Evolutionary conservation across 2,113 vertebrate species (phyloP).

Genomic region (Chrysemys picta): DNA sequence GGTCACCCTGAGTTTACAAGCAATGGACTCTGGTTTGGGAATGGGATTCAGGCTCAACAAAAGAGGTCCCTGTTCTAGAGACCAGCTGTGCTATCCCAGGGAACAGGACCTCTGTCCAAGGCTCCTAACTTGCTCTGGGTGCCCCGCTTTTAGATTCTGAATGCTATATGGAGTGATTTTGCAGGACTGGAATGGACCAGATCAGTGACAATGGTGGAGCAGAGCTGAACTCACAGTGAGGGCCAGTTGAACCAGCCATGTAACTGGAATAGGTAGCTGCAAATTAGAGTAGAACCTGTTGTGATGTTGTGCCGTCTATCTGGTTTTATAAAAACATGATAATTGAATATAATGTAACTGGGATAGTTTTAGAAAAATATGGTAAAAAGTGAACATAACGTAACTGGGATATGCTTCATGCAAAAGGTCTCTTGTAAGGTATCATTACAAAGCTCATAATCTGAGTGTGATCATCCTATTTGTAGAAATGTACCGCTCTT

Average conservation of each 20-base stretch:
- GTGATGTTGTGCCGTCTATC: too few relatives aligned
- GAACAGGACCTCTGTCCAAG: background rate
- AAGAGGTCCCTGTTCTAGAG: background rate
- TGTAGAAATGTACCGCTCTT: too few relatives aligned
- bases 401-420: too few relatives aligned
- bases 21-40: background rate
- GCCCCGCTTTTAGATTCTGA: background rate
- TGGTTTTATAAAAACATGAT: too few relatives aligned
- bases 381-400: too few relatives aligned
- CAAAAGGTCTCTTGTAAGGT: too few relatives aligned
- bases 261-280: too few relatives aligned
- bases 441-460: too few relatives aligned
- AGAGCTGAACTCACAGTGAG: background rate
- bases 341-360: too few relatives aligned
- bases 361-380: too few relatives aligned
- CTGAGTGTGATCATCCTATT: too few relatives aligned
- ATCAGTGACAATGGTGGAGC: background rate
- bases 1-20: background rate
- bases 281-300: background rate
- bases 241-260: background rate
- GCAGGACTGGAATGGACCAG: background rate
- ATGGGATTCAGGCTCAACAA: background rate
- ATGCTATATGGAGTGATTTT: background rate
- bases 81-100: background rate
- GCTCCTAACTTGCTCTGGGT: background rate